Conservation (phyloP, 2,888 invertebrate species). For the Drosophila gaucha region DNA sequence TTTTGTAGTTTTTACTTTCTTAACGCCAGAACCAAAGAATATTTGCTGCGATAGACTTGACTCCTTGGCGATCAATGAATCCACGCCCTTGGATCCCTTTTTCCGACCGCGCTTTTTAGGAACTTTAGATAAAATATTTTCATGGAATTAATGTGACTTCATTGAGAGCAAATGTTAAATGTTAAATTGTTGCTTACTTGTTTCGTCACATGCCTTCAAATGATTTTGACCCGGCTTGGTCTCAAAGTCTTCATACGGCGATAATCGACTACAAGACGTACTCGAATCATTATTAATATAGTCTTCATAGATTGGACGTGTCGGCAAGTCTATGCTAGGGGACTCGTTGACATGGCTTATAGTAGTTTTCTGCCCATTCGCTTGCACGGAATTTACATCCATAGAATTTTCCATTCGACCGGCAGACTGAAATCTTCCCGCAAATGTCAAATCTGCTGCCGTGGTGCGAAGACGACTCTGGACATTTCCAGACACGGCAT, state of each 20-base stretch:
- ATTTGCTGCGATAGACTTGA: constrained; percentile 81
- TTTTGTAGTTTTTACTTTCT: constrained; percentile 84
- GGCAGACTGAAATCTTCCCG: constrained; percentile 81
- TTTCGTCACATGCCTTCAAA: constrained; percentile 50
- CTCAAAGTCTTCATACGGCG: constrained; percentile 70
- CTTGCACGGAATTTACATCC: constrained; percentile 16
- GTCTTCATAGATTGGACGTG: constrained; percentile 39
- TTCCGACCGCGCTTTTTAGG: constrained; percentile 84
- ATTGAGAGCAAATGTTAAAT: background rate
- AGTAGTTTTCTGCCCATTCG: constrained; percentile 26
- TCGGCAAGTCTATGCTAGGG: constrained; percentile 19
- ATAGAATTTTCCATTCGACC: constrained; percentile 39
- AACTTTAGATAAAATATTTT: constrained; percentile 28
- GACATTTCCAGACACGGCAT: constrained; percentile 39
- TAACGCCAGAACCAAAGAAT: constrained; percentile 75
- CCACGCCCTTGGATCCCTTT: constrained; percentile 84
- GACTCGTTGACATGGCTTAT: constrained; percentile 7
- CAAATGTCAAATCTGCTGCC: constrained; percentile 80
- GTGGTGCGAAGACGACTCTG: constrained; percentile 38
- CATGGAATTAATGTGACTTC: background rate
- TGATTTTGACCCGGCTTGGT: constrained; percentile 46
- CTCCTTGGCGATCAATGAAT: constrained; percentile 82
- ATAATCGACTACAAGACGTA: constrained; percentile 75
- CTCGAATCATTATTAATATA: constrained; percentile 70
- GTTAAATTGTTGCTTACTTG: constrained; percentile 16